Base-by-base conservation (phyloP, 2,113 vertebrate genomes). In the Barnardius zonarius region DNA sequence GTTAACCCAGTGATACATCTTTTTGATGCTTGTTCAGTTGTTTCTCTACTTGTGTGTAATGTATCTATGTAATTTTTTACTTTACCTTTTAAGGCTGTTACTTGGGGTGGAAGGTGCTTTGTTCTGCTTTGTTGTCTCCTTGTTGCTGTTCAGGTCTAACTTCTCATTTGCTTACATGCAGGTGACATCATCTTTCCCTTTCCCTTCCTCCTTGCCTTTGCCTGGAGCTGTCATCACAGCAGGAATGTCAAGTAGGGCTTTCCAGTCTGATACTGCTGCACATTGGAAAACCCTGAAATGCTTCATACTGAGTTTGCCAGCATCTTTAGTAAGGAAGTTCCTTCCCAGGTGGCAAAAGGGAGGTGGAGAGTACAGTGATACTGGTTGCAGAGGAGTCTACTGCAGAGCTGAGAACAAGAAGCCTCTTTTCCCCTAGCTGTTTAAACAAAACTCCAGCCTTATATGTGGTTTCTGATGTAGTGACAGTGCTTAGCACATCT, bases 141-240 rank as follows among this genome's bases (percentile, higher is more conserved):
- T 69, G 41, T 83, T 63, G 35, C 52, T 76, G 0, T 43, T 88
- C 11, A 17, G 41, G 63, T 77, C 28, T 79, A 33, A 48, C 70
- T 69, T 79, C 30, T 51, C 15, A 4, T 51, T 85, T 88, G 37
- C 46, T 85, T 66, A 13, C 11, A 27, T 5, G 3, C 44, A 37
- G 75, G 59, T 0, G 2, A 6, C 19, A 8, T 10, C 1, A 0
- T 49, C 43, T 88, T 73, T 25, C 17, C 12, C 31, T 14, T 66
- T 69, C 39, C 10, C 16, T 70, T 80, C 39, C 27, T 80, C 18
- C 46, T 3, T 2, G 4, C 27, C 22, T 77, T 48, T 70, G 41
- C 13, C 30, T 86, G 61, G 30, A 43, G 49, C 41, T 83, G 79
- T 7, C 18, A 24, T 51, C 30, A 31, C 37, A 63, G 49, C 41